A percentile compares a stretch with the other conserved stretches of the same genome.
Conservation (phyloP, 2,113 vertebrate species). For the Coracopsis vasa region DNA sequence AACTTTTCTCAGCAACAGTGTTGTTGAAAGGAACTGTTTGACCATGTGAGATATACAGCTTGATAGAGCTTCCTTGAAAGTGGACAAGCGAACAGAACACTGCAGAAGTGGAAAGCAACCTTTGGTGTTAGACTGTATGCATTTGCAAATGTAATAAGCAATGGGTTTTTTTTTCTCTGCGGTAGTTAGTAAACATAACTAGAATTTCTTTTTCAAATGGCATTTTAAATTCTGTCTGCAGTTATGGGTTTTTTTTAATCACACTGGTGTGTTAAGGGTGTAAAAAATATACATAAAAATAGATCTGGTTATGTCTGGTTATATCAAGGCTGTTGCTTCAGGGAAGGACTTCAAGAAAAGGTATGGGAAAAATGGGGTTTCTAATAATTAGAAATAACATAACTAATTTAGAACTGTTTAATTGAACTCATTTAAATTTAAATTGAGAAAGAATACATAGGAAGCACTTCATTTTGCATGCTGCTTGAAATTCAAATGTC, state of each 20-base stretch:
- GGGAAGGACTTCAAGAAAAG: not conserved
- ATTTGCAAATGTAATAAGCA: not conserved
- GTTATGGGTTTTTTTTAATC: not conserved
- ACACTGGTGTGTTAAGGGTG: not conserved
- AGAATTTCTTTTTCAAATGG: not conserved
- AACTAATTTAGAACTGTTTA: conserved; percentile 36
- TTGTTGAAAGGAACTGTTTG: not conserved
- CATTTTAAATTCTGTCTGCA: not conserved
- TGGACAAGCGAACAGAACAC: not conserved
- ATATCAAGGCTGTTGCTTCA: not conserved
- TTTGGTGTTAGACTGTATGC: not conserved
- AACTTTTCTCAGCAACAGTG: not conserved
- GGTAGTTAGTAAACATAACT: not conserved
- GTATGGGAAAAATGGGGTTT: not conserved
- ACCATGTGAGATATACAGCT: not conserved
- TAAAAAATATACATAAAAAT: not conserved
- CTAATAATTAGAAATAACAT: conserved; percentile 19
- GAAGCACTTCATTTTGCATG: not conserved
- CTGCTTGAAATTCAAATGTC: not conserved
- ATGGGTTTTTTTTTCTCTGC: not conserved
- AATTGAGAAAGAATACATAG: not conserved
- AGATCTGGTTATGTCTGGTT: not conserved
- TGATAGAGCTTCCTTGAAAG: not conserved
- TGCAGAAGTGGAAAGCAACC: not conserved
- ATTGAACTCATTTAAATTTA: conserved; percentile 51